Evolutionary conservation across 1,140 invertebrate species (phyloP), one percentile per base, ranked within the genome.

Genomic region (Galleria mellonella): DNA sequence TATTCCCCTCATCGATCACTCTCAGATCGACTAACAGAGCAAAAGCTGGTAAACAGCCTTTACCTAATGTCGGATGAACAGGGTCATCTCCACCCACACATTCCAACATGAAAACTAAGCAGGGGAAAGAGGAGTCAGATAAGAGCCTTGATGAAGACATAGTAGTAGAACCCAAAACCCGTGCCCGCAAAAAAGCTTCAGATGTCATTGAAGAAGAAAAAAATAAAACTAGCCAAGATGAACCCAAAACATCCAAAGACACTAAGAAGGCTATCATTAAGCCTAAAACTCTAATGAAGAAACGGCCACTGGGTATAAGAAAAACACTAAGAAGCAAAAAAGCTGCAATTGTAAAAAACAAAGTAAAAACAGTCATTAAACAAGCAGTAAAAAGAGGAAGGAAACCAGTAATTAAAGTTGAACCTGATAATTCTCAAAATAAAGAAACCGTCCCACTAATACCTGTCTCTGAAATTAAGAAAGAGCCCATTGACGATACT

Each of bases 51-150:
- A 41, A 47, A 38, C 56, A 70, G 62, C 50, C 29, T 62, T 40
- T 67, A 75, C 78, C 82, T 83, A 62, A 85, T 85, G 82, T 83
- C 82, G 72, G 64, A 72, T 58, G 55, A 68, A 79, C 72, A 70
- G 77, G 68, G 50, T 46, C 51, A 48, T 59, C 67, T 70, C 61
- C 71, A 62, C 71, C 71, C 62, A 65, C 55, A 82, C 69, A 85
- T 82, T 82, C 79, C 82, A 85, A 66, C 70, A 85, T 85, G 82
- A 85, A 85, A 81, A 83, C 82, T 64, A 85, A 85, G 60, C 82
- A 85, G 56, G 45, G 49, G 50, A 85, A 85, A 63, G 78, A 85
- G 45, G 82, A 85, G 48, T 57, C 61, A 45, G 82, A 85, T 37
- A 83, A 82, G 62, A 74, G 63, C 57, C 68, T 70, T 23, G 82